Conservation (phyloP, 2,797 vertebrate species). For the Carduelis carduelis region DNA sequence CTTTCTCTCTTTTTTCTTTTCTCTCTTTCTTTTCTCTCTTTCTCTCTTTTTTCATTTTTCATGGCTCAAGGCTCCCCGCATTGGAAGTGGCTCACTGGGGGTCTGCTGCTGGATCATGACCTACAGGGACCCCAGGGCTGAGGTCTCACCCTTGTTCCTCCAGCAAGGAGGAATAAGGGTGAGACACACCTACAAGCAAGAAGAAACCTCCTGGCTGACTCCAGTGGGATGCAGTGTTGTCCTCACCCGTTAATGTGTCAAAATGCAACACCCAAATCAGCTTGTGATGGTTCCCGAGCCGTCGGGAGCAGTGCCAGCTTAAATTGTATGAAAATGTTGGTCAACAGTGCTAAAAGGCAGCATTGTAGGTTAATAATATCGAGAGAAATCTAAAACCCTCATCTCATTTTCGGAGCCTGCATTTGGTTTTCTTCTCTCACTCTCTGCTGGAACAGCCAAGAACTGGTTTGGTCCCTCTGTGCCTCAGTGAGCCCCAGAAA, state of each 20-base stretch:
- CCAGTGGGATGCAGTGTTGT: background rate
- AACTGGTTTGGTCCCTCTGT: conserved; percentile 6
- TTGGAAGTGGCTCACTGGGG: background rate
- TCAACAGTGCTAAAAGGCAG: background rate
- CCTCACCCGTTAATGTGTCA: conserved; percentile 9
- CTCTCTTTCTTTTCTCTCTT: no score
- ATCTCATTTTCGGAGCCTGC: background rate
- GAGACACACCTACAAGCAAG: background rate
- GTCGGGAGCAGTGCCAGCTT: background rate
- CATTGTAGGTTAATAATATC: background rate
- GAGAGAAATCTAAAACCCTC: background rate
- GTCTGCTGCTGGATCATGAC: background rate
- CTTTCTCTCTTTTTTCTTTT: background rate
- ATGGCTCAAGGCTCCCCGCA: background rate
- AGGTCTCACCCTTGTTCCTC: background rate
- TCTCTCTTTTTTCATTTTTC: background rate
- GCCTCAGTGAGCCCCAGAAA: background rate
- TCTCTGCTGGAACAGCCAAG: conserved; percentile 4
- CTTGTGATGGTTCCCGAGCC: rapidly evolving
- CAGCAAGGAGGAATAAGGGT: no score
- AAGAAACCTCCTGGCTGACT: background rate
- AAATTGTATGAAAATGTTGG: background rate
- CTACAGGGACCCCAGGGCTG: background rate
- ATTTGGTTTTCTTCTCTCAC: background rate
- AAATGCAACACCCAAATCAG: background rate